These are phyloP conservation scores for Donacobius atricapilla DNA, from an alignment of 2,113 vertebrate species.

Conservation along the genomic window DNA sequence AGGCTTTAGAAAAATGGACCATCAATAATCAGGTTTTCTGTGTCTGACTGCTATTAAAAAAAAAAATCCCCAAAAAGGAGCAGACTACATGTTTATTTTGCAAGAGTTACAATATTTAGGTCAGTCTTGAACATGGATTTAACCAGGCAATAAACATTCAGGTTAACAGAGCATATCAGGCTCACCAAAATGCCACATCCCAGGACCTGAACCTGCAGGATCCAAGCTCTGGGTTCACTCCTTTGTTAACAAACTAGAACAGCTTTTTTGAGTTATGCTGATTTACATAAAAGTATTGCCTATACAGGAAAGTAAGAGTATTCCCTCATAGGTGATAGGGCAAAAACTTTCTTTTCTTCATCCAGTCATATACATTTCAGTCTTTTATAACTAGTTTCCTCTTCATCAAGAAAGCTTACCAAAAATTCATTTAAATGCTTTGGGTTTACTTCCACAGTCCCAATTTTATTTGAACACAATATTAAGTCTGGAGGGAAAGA, in stretches of 20 bases:
- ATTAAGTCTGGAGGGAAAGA: background rate
- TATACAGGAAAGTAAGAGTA: background rate
- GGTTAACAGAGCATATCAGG: background rate
- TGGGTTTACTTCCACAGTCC: background rate
- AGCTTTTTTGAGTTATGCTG: background rate
- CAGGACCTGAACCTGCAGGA: background rate
- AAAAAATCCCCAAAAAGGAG: background rate
- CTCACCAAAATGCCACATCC: background rate
- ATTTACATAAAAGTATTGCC: background rate
- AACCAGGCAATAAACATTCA: background rate
- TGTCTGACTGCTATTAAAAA: background rate
- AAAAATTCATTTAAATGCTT: background rate
- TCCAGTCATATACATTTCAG: background rate
- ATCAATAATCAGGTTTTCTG: background rate
- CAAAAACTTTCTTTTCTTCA: background rate
- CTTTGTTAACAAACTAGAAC: background rate
- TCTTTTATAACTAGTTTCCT: background rate
- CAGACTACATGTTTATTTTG: background rate
- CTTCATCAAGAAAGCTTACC: background rate
- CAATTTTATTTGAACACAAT: background rate
- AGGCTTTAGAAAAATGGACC: conserved; percentile 11
- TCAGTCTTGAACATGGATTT: background rate
- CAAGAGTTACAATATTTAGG: background rate
- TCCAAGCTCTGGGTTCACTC: background rate
- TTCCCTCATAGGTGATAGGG: background rate